A percentile compares a stretch with the other conserved stretches of the same genome.
Conservation (phyloP, 1,140 invertebrate species). For the Gryon sp. region DNA sequence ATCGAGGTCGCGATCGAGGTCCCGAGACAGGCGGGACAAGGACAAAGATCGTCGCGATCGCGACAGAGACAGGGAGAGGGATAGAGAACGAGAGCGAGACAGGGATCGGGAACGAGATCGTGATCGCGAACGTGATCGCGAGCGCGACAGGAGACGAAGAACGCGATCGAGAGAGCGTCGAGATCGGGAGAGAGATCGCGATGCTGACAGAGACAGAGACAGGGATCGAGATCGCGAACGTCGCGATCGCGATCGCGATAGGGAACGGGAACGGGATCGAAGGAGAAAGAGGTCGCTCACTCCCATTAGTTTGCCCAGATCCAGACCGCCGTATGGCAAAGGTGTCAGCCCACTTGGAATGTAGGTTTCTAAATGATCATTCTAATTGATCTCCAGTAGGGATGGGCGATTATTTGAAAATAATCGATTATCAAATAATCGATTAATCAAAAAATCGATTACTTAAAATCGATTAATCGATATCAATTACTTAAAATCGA, state of each 20-base stretch:
- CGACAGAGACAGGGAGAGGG: conserved; percentile 74
- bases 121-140: conserved; percentile 69
- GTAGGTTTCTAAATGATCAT: too few relatives aligned
- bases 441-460: too few relatives aligned
- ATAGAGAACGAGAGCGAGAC: conserved; percentile 70
- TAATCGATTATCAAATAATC: too few relatives aligned
- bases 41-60: conserved; percentile 75
- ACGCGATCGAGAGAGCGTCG: conserved; percentile 37
- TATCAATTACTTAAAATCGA: too few relatives aligned
- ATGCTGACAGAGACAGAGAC: conserved; percentile 76
- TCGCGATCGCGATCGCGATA: conserved; percentile 74
- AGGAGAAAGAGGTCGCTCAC: conserved; percentile 74
- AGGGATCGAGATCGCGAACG: conserved; percentile 72
- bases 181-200: conserved; percentile 72
- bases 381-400: too few relatives aligned
- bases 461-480: too few relatives aligned
- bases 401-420: too few relatives aligned
- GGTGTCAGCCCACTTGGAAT: conserved; percentile 75
- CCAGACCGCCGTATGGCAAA: conserved; percentile 78
- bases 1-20: conserved; percentile 77
- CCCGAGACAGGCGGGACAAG: conserved; percentile 72
- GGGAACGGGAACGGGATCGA: conserved; percentile 76
- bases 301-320: conserved; percentile 77
- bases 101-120: conserved; percentile 67
- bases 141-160: conserved; percentile 64